A percentile compares a stretch with the other conserved stretches of the same genome.
Conservation (phyloP, 1,140 invertebrate genomes). For the Nilaparvata lugens region DNA sequence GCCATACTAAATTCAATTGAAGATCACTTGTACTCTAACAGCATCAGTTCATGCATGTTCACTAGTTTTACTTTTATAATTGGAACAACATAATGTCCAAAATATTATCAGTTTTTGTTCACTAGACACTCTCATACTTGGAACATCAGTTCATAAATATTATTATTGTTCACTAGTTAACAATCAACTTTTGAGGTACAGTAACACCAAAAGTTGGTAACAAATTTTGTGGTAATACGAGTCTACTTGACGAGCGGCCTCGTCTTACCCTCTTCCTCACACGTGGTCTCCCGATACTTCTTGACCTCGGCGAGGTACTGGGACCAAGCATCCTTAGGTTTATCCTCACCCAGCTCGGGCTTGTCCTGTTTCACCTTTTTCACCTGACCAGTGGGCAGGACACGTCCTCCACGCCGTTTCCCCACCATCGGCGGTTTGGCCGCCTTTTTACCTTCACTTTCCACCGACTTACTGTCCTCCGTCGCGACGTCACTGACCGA, state of each 20-base stretch:
- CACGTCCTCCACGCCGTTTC: conserved; percentile 73
- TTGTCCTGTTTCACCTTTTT: conserved; percentile 68
- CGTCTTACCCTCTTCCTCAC: conserved; percentile 81
- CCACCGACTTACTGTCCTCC: conserved; percentile 33
- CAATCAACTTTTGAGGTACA: too few species aligned
- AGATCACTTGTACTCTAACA: too few species aligned
- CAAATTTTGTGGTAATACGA: too few species aligned
- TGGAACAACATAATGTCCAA: too few species aligned
- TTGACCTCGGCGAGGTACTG: conserved; percentile 88
- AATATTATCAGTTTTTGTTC: too few species aligned
- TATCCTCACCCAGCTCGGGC: conserved; percentile 45
- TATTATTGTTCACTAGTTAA: too few species aligned
- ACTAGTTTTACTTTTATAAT: too few species aligned
- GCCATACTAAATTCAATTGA: too few species aligned
- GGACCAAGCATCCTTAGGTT: conserved; percentile 82
- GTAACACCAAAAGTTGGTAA: too few species aligned
- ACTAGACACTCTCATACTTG: too few species aligned
- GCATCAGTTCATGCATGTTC: too few species aligned
- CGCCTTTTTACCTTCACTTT: background rate
- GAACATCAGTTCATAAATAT: too few species aligned
- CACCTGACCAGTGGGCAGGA: conserved; percentile 81
- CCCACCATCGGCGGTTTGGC: conserved; percentile 50
- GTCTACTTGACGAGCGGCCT: conserved; percentile 79
- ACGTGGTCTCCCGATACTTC: conserved; percentile 82
- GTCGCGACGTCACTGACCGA: conserved; percentile 32